These are phyloP conservation scores for Phlogophora meticulosa DNA, from an alignment of 2,888 invertebrate genomes.

Conservation along the genomic window DNA sequence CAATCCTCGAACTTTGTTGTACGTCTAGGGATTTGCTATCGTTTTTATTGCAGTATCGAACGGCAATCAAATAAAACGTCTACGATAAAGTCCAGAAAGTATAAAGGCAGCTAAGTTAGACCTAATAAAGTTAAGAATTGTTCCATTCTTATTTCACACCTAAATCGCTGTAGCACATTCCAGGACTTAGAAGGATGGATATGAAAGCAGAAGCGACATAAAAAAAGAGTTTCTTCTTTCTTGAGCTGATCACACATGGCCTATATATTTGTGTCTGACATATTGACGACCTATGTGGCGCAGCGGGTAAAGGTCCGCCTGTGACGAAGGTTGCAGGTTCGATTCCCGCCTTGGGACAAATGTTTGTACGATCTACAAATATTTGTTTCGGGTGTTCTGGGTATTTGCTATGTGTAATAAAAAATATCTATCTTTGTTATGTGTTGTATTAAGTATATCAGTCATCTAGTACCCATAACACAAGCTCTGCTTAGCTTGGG, in stretches of 20 bases:
- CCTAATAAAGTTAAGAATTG: constrained; percentile 58
- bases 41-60: constrained; percentile 59
- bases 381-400: too few species aligned
- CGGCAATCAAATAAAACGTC: constrained; percentile 60
- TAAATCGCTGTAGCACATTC: constrained; percentile 44
- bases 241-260: background rate
- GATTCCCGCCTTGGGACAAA: too few species aligned
- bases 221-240: background rate
- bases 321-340: too few species aligned
- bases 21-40: constrained; percentile 57
- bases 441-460: too few species aligned
- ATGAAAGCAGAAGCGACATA: background rate
- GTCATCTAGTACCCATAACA: too few species aligned
- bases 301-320: too few species aligned
- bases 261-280: background rate
- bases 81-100: constrained; percentile 53
- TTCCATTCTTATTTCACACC: constrained; percentile 52
- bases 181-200: constrained; percentile 27
- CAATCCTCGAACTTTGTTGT: constrained; percentile 58
- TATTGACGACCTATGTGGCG: too few species aligned
- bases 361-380: too few species aligned
- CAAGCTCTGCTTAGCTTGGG: too few species aligned
- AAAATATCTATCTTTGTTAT: too few species aligned
- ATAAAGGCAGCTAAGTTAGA: constrained; percentile 58
- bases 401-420: too few species aligned